Evolutionary conservation across 2,888 invertebrate genomes (phyloP), one percentile per base, ranked within the genome.

Genomic region (Drosophila tanythrix): DNA sequence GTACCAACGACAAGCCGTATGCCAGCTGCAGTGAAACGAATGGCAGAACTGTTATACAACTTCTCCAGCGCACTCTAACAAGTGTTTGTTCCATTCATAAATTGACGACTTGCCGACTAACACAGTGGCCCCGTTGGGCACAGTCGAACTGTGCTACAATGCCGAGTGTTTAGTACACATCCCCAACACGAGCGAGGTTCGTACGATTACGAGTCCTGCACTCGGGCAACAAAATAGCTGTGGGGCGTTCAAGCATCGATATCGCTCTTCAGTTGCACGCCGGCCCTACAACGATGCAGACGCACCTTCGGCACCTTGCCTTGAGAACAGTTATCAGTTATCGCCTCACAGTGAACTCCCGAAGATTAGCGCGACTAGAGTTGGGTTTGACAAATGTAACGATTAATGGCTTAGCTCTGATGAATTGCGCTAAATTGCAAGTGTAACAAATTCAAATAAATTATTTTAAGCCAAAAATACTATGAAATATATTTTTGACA

Each of bases 51-150:
- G 52, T 65, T 40, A 40, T 29, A 68, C 18, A 11, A 29, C 57
- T 84, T 52, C 76, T 60, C 76, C 69, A 56, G 55, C 51, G 69
- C 75, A 83, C 69, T 83, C 87, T 79, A 91, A 91, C 91, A 91
- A 91, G 91, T 91, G 91, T 91, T 81, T 89, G 75, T 82, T 77
- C 76, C 88, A 89, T 90, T 90, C 89, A 91, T 90, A 89, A 90
- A 90, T 83, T 52, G 76, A 10, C 57, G 33, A 11, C 61, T 56
- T 53, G 43, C 70, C 72, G 62, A 74, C 71, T 77, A 73, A 65
- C 70, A 72, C 70, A 82, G 61, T 84, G 74, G 63, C 82, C 74
- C 63, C 70, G 57, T 65, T 46, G 60, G 43, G 15, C 8, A 5
- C 38, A n/a, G 7, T 1, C 15, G 46, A 68, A 68, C 78, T 75